Conservation (phyloP, 2,113 vertebrate genomes). For the Syrrhaptes paradoxus region DNA sequence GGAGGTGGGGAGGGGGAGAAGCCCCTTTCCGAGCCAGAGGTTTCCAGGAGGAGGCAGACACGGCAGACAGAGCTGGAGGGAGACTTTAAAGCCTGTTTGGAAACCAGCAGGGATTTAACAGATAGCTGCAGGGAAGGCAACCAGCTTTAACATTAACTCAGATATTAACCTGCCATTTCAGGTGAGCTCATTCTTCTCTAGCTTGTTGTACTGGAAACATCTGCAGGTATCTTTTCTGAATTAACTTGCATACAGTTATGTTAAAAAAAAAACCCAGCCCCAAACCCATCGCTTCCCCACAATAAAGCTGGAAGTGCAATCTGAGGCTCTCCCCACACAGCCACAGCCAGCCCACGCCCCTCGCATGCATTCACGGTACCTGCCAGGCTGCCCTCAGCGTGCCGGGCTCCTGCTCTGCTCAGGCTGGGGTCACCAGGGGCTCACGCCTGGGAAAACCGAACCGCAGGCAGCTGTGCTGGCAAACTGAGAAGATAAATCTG, state of each 20-base stretch:
- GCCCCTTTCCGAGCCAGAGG: not conserved
- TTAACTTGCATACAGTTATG: not conserved
- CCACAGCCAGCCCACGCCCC: not conserved
- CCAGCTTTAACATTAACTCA: not conserved
- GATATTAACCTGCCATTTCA: not conserved
- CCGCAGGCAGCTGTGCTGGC: not conserved
- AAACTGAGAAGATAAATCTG: not conserved
- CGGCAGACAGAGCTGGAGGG: not conserved
- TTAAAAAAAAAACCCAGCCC: not conserved
- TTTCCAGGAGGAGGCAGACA: not conserved
- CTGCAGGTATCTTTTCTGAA: not conserved
- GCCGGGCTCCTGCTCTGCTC: not conserved
- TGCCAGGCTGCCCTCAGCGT: fast-evolving
- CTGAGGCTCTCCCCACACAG: not conserved
- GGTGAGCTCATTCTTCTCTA: not conserved
- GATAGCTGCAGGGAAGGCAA: not conserved
- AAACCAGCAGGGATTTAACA: not conserved
- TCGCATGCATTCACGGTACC: not conserved
- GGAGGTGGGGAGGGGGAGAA: not conserved
- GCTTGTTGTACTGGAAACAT: not conserved
- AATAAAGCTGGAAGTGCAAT: not conserved
- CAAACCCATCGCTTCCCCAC: not conserved
- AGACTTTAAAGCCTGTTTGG: not conserved
- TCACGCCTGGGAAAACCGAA: not conserved
- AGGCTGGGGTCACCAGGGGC: not conserved